A percentile compares a stretch with the other conserved stretches of the same genome.
These are phyloP conservation scores for Alsophila aescularia DNA, from an alignment of 2,888 invertebrate species.

Conservation along the genomic window DNA sequence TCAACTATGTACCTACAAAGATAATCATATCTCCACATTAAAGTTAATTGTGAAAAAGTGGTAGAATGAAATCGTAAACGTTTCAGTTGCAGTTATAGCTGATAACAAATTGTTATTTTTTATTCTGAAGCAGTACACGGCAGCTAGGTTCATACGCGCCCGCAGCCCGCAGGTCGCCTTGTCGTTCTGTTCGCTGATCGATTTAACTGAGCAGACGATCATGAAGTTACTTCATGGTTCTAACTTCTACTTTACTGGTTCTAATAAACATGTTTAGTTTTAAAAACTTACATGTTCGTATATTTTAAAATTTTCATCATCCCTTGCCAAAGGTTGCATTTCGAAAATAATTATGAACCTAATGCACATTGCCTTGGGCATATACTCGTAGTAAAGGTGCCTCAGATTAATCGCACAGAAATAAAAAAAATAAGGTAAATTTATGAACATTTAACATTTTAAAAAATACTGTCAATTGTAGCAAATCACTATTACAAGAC, in stretches of 20 bases:
- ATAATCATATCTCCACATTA: background rate
- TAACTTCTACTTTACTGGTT: no score
- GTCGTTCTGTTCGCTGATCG: background rate
- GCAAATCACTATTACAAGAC: background rate
- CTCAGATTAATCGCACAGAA: no score
- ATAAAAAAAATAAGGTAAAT: no score
- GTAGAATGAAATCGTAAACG: background rate
- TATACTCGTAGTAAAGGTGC: no score
- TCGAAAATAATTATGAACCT: no score
- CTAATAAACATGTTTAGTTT: no score
- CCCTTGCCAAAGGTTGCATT: no score
- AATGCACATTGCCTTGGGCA: no score
- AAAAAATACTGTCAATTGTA: background rate
- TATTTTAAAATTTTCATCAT: no score
- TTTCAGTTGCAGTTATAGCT: background rate
- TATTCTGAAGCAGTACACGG: background rate
- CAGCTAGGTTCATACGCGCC: background rate
- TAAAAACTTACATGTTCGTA: no score
- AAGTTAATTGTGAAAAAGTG: background rate
- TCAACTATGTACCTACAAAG: background rate
- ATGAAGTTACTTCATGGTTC: background rate
- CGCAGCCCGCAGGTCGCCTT: conserved; percentile 1
- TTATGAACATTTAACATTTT: no score
- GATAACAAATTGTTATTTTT: background rate
- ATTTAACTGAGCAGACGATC: background rate